Evolutionary conservation across 2,113 vertebrate genomes (phyloP).

Genomic region (Globicephala melas): DNA sequence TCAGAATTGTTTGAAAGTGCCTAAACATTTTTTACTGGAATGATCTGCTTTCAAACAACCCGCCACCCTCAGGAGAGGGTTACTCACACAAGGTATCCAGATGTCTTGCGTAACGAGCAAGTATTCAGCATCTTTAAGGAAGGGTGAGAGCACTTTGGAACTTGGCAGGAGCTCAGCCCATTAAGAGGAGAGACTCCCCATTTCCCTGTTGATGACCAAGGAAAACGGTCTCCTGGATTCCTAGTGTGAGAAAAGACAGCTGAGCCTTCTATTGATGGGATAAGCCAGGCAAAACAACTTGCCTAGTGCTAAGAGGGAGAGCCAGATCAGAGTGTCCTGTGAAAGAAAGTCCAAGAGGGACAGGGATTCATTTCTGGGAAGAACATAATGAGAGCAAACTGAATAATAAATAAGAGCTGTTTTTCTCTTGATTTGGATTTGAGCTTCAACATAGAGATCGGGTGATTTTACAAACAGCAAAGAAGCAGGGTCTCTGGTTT

Average conservation of each 20-base stretch:
- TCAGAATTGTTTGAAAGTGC: constrained; percentile 58
- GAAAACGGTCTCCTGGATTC: constrained; percentile 50
- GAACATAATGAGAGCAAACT: constrained; percentile 16
- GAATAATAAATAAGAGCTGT: constrained; percentile 5
- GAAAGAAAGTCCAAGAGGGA: constrained; percentile 6
- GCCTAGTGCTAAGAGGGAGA: neutral
- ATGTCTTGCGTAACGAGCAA: constrained; percentile 50
- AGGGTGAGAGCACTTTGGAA: constrained; percentile 20
- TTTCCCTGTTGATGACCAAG: constrained; percentile 50
- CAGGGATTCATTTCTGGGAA: constrained; percentile 57
- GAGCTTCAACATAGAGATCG: neutral
- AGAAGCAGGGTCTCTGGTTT: neutral
- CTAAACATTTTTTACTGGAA: constrained; percentile 59
- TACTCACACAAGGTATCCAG: constrained; percentile 54
- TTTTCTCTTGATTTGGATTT: constrained; percentile 49
- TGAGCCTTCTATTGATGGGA: neutral
- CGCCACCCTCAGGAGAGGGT: neutral
- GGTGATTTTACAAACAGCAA: neutral
- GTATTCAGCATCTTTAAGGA: constrained; percentile 42
- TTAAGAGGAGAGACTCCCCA: constrained; percentile 47
- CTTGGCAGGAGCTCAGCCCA: constrained; percentile 31
- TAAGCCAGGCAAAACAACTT: constrained; percentile 69
- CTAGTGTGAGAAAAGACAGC: constrained; percentile 58
- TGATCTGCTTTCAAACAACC: constrained; percentile 37
- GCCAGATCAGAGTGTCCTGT: constrained; percentile 49